phyloP scores from a whole-genome alignment of 2,888 invertebrate genomes.

The Lomographa bimaculata region DNA sequence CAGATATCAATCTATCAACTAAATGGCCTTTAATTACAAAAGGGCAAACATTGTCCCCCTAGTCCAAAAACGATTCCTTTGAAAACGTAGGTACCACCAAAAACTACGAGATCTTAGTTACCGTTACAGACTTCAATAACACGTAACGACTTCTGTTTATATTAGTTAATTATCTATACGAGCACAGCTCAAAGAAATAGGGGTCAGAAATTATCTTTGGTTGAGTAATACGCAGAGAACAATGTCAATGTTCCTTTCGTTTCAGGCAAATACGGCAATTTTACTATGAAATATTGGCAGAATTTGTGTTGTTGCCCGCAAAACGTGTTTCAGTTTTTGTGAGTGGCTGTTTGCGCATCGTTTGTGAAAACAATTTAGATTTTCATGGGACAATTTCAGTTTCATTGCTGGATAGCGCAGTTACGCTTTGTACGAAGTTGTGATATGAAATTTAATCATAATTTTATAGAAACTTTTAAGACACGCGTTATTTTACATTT shows the following conservation, averaged over 20 bases:
- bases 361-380: slow-evolving; percentile 22
- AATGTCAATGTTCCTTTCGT: slow-evolving; percentile 30
- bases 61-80: no score
- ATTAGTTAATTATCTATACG: slow-evolving; percentile 22
- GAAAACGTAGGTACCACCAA: no score
- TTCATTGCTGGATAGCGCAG: slow-evolving; percentile 5
- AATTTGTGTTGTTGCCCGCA: slow-evolving; percentile 19
- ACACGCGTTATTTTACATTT: no score
- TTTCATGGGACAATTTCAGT: slow-evolving; percentile 21
- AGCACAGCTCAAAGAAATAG: slow-evolving; percentile 32
- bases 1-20: no score
- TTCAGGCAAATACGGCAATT: slow-evolving; percentile 34
- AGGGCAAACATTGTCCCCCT: no score
- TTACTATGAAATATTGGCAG: slow-evolving; percentile 37
- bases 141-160: slow-evolving; percentile 16
- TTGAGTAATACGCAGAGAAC: slow-evolving; percentile 26
- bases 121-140: not conserved
- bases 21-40: no score
- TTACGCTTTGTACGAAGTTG: no score
- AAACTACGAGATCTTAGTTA: slow-evolving; percentile 11
- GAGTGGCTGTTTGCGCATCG: slow-evolving; percentile 16
- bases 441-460: no score
- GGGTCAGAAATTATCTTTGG: slow-evolving; percentile 38
- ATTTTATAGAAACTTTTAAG: no score
- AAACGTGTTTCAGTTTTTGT: slow-evolving; percentile 23